Evolutionary conservation across 2,888 invertebrate species (phyloP).

Genomic region (Octodonta nipae): DNA sequence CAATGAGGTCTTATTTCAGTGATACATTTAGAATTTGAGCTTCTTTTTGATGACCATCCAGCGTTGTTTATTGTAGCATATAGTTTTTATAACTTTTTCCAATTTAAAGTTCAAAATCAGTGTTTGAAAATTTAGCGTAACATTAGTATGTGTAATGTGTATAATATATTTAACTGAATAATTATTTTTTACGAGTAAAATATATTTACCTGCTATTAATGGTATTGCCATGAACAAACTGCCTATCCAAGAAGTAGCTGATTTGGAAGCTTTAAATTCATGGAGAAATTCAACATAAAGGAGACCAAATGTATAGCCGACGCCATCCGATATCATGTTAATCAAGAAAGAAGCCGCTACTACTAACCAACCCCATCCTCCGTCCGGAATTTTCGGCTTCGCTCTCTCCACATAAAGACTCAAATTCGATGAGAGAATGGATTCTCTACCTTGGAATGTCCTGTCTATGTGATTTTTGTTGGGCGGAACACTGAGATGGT

Average conservation of each 20-base stretch:
- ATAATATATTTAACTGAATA: too few relatives aligned
- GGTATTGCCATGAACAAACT: conserved; percentile 43
- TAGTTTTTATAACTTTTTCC: too few relatives aligned
- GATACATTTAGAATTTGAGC: too few relatives aligned
- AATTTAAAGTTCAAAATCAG: too few relatives aligned
- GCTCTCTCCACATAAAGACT: conserved; percentile 15
- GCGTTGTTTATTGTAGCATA: too few relatives aligned
- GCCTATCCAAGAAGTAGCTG: conserved; percentile 55
- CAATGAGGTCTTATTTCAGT: too few relatives aligned
- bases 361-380: conserved; percentile 83
- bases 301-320: conserved; percentile 87
- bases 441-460: conserved; percentile 14
- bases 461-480: not conserved
- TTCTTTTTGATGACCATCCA: too few relatives aligned
- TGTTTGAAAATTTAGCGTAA: too few relatives aligned
- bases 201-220: conserved; percentile 31
- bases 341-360: conserved; percentile 73
- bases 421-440: conserved; percentile 16
- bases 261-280: conserved; percentile 25
- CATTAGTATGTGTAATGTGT: too few relatives aligned
- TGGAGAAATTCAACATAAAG: conserved; percentile 69
- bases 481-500: not conserved
- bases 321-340: conserved; percentile 83
- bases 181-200: too few relatives aligned
- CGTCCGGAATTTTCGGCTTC: conserved; percentile 56